Conservation (phyloP, 2,113 vertebrate genomes). For the Clarias magur region DNA sequence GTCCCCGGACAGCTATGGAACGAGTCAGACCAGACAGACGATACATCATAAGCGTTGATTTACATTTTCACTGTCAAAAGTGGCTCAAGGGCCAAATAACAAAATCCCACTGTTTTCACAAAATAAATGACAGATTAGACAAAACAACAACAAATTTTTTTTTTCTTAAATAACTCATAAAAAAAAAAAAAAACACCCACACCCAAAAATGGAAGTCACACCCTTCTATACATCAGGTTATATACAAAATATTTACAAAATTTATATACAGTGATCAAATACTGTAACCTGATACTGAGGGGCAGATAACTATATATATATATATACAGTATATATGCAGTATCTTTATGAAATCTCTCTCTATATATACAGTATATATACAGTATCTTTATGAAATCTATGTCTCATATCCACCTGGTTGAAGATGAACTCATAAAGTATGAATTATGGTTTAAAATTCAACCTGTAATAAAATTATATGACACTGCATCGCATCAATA, state of each 20-base stretch:
- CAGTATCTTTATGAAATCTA: neutral
- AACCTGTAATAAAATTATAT: conserved; percentile 27
- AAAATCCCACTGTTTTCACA: neutral
- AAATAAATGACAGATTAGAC: neutral
- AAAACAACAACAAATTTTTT: neutral
- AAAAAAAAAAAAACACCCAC: neutral
- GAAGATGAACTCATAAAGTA: conserved; percentile 21
- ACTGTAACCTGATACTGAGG: neutral
- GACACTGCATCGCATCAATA: conserved; percentile 22
- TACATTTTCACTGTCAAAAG: neutral
- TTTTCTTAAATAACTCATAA: neutral
- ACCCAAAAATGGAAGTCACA: neutral
- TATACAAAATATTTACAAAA: neutral
- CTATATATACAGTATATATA: neutral
- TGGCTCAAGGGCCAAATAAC: neutral
- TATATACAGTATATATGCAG: neutral
- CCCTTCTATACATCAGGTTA: neutral
- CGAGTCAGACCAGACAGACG: neutral
- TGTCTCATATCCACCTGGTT: neutral
- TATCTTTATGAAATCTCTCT: neutral
- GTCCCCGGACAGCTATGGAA: neutral
- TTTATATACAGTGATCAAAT: neutral
- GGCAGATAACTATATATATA: neutral
- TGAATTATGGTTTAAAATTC: conserved; percentile 16
- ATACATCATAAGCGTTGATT: neutral